Base-by-base conservation (phyloP, 2,888 invertebrate genomes). In the Hololepta plana region DNA sequence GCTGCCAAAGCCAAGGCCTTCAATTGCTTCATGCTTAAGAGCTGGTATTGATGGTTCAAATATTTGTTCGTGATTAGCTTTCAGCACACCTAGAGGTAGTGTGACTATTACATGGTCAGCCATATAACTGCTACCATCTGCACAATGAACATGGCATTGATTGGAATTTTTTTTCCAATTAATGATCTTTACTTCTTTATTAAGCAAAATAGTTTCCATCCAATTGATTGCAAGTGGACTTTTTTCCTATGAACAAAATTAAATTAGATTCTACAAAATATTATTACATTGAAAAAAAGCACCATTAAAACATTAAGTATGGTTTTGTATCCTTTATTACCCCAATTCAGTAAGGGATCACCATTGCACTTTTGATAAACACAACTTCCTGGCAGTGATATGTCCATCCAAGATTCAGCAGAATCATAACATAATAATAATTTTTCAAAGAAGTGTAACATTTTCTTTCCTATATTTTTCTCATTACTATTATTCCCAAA, bases 341-440 rank as follows among this genome's bases (percentile, higher is more conserved):
- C 76, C 84, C 81, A 87, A 41, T 74, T 68, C 3, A 76, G 53
- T 38, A 72, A 48, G 9, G 56, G 53, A 42, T 80, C 69, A 1
- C 85, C 85, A 5, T 72, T 68, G 43, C 77, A 77, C 0, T 56
- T 52, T 63, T 67, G 59, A 42, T 70, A 73, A 34, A 72, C 66
- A 2, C 59, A 47, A 19, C 71, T 53, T 0, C 72, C 71, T 31
- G 54, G 55, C 1, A 72, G 59, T 0, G 82, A 80, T 23, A 77
- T 64, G 20, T 72, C 59, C 54, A 64, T 56, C 67, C 81, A 56
- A 47, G 65, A 47, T 56, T 65, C 62, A 36, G 74, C 55, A 27
- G 72, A 64, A 52, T 77, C 62, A 24, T 47, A 37, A 27, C 49
- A 50, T 15, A 46, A 36, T 12, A 37, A 36, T 11, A 50, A 41